A percentile compares a stretch with the other conserved stretches of the same genome.
These are phyloP conservation scores for Megaustenia siamemsis DNA, from an alignment of 2,888 invertebrate genomes.

Conservation along the genomic window DNA sequence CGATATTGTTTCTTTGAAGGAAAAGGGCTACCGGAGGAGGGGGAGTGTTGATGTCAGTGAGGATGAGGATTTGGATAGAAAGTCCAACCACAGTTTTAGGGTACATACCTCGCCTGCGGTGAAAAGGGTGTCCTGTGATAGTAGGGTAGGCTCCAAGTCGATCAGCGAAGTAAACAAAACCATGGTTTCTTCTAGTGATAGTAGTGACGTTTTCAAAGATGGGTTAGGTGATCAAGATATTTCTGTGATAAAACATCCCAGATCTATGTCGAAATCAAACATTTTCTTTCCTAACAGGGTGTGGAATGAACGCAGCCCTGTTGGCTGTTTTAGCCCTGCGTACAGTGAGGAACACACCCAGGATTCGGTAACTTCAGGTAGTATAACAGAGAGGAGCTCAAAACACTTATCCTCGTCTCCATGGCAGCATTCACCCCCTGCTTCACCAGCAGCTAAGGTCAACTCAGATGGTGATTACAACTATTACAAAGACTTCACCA, in stretches of 20 bases:
- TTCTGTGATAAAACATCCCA: conserved; percentile 51
- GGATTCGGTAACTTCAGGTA: conserved; percentile 56
- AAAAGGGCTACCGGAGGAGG: conserved; percentile 94
- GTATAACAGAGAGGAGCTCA: conserved; percentile 54
- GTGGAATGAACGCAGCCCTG: conserved; percentile 48
- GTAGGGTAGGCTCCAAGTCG: conserved; percentile 22
- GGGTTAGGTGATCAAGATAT: conserved; percentile 54
- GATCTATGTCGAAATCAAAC: conserved; percentile 39
- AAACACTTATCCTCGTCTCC: conserved; percentile 51
- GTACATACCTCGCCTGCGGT: conserved; percentile 20
- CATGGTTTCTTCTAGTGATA: conserved; percentile 42
- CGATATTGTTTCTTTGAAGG: conserved; percentile 31
- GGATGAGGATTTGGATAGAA: conserved; percentile 37
- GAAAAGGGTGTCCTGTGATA: conserved; percentile 34
- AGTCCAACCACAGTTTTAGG: conserved; percentile 35
- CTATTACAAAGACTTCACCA: conserved; percentile 24
- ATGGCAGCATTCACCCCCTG: conserved; percentile 49
- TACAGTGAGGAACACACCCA: conserved; percentile 54
- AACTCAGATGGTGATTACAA: conserved; percentile 30
- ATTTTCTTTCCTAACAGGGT: conserved; percentile 20
- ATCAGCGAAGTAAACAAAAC: conserved; percentile 27
- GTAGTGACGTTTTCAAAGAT: conserved; percentile 50
- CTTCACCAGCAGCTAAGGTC: conserved; percentile 37
- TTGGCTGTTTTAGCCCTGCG: conserved; percentile 54
- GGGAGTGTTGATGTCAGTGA: conserved; percentile 45